phyloP scores from a whole-genome alignment of 2,113 vertebrate species.

The Ariopsis seemanni region DNA sequence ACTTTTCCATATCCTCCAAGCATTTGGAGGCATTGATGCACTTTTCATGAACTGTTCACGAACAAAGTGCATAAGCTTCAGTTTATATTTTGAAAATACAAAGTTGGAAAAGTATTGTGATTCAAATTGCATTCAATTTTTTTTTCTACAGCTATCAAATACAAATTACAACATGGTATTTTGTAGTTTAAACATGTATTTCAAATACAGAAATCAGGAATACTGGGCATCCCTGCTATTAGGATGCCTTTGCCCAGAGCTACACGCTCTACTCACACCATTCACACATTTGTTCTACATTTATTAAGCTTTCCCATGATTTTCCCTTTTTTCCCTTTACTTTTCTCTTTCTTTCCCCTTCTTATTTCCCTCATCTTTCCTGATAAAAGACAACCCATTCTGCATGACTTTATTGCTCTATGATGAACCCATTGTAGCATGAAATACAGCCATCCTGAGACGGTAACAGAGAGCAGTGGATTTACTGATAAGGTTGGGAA shows the following conservation, averaged over 20 bases:
- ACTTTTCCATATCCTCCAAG: too few relatives aligned
- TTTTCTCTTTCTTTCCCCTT: neutral
- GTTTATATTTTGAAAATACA: neutral
- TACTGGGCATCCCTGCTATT: neutral
- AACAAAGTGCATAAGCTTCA: neutral
- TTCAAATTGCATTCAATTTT: neutral
- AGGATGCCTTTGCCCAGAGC: neutral
- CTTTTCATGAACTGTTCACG: neutral
- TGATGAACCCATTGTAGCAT: constrained; percentile 33
- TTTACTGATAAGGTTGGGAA: constrained; percentile 30
- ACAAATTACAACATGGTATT: neutral
- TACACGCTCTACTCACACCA: neutral
- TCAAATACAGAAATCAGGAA: neutral
- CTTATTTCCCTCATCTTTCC: constrained; percentile 1
- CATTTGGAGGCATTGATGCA: too few relatives aligned
- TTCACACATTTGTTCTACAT: neutral
- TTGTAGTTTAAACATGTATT: neutral
- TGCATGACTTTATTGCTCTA: constrained; percentile 18
- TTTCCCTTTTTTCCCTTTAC: constrained; percentile 1
- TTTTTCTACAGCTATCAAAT: neutral
- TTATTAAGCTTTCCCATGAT: constrained; percentile 8
- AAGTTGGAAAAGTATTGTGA: neutral
- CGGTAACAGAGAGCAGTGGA: constrained; percentile 22
- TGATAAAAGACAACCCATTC: constrained; percentile 19
- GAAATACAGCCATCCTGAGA: constrained; percentile 36